These are phyloP conservation scores for Abrostola tripartita DNA, from an alignment of 2,888 invertebrate species.

Conservation along the genomic window DNA sequence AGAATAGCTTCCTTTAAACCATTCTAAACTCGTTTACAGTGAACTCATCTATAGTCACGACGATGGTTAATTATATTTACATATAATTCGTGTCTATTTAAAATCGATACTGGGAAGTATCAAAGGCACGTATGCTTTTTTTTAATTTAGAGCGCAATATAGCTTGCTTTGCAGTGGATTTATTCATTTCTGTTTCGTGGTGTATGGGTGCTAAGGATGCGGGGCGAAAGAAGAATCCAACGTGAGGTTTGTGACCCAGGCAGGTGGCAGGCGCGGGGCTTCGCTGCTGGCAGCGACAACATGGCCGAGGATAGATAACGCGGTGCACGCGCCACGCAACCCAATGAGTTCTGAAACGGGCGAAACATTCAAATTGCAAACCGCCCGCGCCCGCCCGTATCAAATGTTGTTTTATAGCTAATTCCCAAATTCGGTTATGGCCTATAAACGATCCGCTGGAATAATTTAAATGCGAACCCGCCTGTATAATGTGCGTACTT, in stretches of 20 bases:
- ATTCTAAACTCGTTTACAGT: constrained; percentile 74
- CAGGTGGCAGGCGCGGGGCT: constrained; percentile 30
- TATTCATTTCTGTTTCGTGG: neutral
- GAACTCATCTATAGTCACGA: constrained; percentile 79
- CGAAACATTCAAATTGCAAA: constrained; percentile 87
- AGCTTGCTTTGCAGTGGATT: constrained; percentile 3
- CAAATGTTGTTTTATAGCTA: constrained; percentile 89
- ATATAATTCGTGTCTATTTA: constrained; percentile 59
- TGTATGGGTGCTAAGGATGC: neutral
- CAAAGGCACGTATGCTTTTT: constrained; percentile 36
- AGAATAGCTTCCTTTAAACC: constrained; percentile 78
- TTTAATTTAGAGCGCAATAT: constrained; percentile 11
- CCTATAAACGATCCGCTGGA: constrained; percentile 88
- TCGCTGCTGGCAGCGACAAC: constrained; percentile 15
- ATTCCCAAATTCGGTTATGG: constrained; percentile 89
- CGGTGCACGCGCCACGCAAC: constrained; percentile 82
- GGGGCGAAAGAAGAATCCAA: neutral
- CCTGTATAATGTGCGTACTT: constrained; percentile 88
- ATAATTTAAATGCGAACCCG: constrained; percentile 88
- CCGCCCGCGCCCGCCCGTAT: constrained; percentile 87
- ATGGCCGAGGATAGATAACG: constrained; percentile 65
- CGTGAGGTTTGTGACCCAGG: neutral
- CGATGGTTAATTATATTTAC: constrained; percentile 79
- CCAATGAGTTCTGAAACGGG: constrained; percentile 83
- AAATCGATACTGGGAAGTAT: constrained; percentile 54